Evolutionary conservation across 1,140 invertebrate species (phyloP).

Genomic region (Bradysia coprophila): DNA sequence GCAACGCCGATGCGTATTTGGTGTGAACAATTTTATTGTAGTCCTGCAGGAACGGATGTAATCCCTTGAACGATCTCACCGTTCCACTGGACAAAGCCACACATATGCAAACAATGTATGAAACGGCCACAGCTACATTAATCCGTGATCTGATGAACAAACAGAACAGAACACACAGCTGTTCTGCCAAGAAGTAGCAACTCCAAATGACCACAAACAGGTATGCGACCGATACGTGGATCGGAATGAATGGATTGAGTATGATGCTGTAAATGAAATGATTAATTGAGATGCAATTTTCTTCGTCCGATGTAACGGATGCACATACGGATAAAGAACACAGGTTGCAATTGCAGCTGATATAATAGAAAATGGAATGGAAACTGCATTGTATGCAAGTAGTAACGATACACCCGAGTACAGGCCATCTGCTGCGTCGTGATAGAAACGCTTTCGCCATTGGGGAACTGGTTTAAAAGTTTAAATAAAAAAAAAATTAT

Average conservation of each 20-base stretch:
- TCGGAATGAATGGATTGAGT: slow-evolving; percentile 14
- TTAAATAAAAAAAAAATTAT: neutral
- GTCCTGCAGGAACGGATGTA: slow-evolving; percentile 63
- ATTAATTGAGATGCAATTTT: too few relatives aligned
- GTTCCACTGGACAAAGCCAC: slow-evolving; percentile 59
- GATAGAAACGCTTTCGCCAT: slow-evolving; percentile 75
- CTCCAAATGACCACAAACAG: slow-evolving; percentile 54
- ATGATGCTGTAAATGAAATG: slow-evolving; percentile 11
- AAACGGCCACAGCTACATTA: slow-evolving; percentile 50
- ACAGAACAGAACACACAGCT: slow-evolving; percentile 61
- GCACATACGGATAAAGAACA: slow-evolving; percentile 55
- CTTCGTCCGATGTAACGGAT: too few relatives aligned
- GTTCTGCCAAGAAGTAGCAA: slow-evolving; percentile 64
- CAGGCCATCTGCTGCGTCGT: slow-evolving; percentile 70
- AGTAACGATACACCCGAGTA: slow-evolving; percentile 73
- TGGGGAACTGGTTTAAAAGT: slow-evolving; percentile 42
- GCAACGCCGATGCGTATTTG: slow-evolving; percentile 51
- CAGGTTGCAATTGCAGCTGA: slow-evolving; percentile 41
- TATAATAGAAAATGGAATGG: slow-evolving; percentile 60
- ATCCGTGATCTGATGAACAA: slow-evolving; percentile 63
- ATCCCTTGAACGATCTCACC: slow-evolving; percentile 47
- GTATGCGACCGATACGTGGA: slow-evolving; percentile 21
- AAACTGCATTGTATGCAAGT: slow-evolving; percentile 57
- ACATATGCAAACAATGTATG: slow-evolving; percentile 53
- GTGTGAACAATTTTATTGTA: slow-evolving; percentile 59